These are phyloP conservation scores for Apamea monoglypha DNA, from an alignment of 2,888 invertebrate species.

Conservation along the genomic window DNA sequence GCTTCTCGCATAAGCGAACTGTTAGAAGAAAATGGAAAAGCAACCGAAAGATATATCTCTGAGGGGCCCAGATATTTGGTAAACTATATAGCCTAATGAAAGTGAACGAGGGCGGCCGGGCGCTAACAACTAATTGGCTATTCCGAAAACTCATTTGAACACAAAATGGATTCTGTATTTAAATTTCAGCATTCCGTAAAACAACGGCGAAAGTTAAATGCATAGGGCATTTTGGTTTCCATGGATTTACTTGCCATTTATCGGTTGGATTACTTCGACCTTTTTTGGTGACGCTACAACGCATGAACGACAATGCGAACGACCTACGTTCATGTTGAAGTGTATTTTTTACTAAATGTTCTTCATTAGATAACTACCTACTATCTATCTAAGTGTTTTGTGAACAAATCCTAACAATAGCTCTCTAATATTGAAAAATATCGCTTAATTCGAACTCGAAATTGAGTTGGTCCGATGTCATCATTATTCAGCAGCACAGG, in stretches of 20 bases:
- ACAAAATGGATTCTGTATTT: constrained; percentile 90
- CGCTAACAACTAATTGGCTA: constrained; percentile 91
- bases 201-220: constrained; percentile 88
- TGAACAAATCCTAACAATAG: constrained; percentile 46
- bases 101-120: constrained; percentile 89
- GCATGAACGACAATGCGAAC: constrained; percentile 7
- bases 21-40: constrained; percentile 88
- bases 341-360: constrained; percentile 32
- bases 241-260: constrained; percentile 75
- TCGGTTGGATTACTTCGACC: constrained; percentile 61
- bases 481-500: constrained; percentile 84
- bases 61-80: constrained; percentile 89
- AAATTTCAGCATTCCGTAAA: constrained; percentile 89
- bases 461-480: constrained; percentile 79
- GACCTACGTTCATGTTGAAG: not conserved
- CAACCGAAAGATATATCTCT: constrained; percentile 87
- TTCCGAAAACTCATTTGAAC: constrained; percentile 90
- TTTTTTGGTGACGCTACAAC: constrained; percentile 41
- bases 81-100: constrained; percentile 91
- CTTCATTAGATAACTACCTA: constrained; percentile 22
- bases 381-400: constrained; percentile 41
- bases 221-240: constrained; percentile 82
- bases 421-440: constrained; percentile 63
- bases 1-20: constrained; percentile 80
- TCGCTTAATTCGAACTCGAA: constrained; percentile 72